Evolutionary conservation across 2,888 invertebrate genomes (phyloP).

Genomic region (Augochlorella aurata): DNA sequence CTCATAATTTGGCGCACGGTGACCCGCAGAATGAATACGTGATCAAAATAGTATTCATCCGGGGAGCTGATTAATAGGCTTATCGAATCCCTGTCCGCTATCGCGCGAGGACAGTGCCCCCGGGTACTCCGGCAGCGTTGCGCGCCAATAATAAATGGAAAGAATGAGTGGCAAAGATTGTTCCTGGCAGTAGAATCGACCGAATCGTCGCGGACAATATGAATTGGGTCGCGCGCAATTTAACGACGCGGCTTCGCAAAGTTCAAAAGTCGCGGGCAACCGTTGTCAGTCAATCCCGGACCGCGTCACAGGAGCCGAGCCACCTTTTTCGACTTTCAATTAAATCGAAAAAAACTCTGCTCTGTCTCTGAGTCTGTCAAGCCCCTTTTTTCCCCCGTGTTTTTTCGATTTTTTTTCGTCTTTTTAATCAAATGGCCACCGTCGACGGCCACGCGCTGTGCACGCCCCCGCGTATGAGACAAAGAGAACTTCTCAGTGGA

Average conservation of each 20-base stretch:
- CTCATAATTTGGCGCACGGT: slow-evolving; percentile 30
- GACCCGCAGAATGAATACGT: slow-evolving; percentile 24
- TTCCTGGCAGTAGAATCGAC: neutral
- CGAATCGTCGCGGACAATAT: slow-evolving; percentile 5
- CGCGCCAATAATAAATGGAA: neutral
- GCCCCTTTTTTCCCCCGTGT: slow-evolving; percentile 15
- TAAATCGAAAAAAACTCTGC: slow-evolving; percentile 58
- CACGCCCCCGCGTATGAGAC: neutral
- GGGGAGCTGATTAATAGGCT: slow-evolving; percentile 38
- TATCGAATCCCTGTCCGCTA: slow-evolving; percentile 31
- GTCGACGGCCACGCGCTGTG: neutral
- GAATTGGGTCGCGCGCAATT: slow-evolving; percentile 32
- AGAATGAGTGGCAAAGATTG: slow-evolving; percentile 10
- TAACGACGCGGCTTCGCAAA: slow-evolving; percentile 9
- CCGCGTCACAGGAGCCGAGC: slow-evolving; percentile 17
- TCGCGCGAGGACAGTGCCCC: neutral
- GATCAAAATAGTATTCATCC: slow-evolving; percentile 48
- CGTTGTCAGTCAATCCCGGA: slow-evolving; percentile 46
- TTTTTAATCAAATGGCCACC: slow-evolving; percentile 64
- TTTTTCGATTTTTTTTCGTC: neutral
- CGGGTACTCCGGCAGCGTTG: neutral
- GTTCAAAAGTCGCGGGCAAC: slow-evolving; percentile 29
- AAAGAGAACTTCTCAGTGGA: slow-evolving; percentile 44
- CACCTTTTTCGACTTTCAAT: slow-evolving; percentile 65
- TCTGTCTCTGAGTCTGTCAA: slow-evolving; percentile 14